Conservation (phyloP, 2,113 vertebrate species). For the Pholis gunnellus region DNA sequence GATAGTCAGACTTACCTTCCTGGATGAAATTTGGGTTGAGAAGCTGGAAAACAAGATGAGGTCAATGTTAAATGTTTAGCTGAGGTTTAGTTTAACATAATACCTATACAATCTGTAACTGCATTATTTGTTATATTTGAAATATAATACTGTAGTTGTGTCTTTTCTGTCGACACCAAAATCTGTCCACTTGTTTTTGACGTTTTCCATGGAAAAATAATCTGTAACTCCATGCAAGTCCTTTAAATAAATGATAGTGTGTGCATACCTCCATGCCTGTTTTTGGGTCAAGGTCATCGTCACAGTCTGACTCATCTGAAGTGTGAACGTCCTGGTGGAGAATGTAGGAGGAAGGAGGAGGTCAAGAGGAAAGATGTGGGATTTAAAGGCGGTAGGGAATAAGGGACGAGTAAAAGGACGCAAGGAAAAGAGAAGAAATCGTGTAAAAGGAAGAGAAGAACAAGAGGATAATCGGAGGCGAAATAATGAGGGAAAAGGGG, state of each 20-base stretch:
- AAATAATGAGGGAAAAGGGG: not conserved
- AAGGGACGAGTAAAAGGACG: not conserved
- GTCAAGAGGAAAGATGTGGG: not conserved
- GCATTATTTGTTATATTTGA: not conserved
- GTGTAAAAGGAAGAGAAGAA: not conserved
- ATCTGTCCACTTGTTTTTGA: no score
- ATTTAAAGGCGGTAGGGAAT: not conserved
- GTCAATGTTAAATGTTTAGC: not conserved
- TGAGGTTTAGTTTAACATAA: not conserved
- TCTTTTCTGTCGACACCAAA: not conserved
- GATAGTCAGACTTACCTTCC: slow-evolving; percentile 87
- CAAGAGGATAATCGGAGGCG: not conserved
- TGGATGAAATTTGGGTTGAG: slow-evolving; percentile 99
- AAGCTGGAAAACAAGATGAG: slow-evolving; percentile 85
- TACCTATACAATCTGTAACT: no score
- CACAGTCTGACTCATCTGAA: slow-evolving; percentile 98
- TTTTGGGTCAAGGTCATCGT: slow-evolving; percentile 97
- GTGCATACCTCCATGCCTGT: slow-evolving; percentile 97
- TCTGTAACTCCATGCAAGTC: not conserved
- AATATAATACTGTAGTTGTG: not conserved
- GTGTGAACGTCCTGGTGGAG: slow-evolving; percentile 91
- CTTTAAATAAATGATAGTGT: not conserved
- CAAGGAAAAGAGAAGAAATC: not conserved
- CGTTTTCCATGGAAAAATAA: not conserved
- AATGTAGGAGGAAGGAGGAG: not conserved